phyloP scores from a whole-genome alignment of 37 sponge, comb jelly and placozoan species.

The Geodia barretti region DNA sequence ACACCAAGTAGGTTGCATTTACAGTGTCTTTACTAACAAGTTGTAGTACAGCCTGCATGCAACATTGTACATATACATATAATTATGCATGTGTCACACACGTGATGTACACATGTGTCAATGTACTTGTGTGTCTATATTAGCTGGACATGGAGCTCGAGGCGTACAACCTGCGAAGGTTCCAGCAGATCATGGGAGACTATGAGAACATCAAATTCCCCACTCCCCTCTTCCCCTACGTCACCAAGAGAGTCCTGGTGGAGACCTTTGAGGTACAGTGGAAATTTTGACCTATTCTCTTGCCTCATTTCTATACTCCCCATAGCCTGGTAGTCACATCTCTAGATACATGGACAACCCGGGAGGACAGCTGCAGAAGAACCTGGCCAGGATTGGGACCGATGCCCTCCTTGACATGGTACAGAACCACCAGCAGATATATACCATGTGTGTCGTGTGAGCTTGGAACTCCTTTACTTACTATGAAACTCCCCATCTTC shows the following conservation, averaged over 20 bases:
- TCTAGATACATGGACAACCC: conserved; percentile 42
- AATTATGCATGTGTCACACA: no score
- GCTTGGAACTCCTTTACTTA: no score
- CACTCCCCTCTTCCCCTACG: conserved; percentile 57
- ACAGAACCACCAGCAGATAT: no score
- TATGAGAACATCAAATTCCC: conserved; percentile 54
- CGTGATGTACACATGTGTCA: no score
- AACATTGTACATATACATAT: no score
- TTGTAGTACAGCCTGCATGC: no score
- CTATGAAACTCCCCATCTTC: no score
- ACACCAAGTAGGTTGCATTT: no score
- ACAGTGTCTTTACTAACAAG: no score
- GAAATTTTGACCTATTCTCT: background rate
- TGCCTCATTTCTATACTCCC: background rate
- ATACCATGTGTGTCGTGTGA: no score
- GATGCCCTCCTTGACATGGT: conserved; percentile 70
- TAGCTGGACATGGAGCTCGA: conserved; percentile 67
- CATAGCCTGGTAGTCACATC: conserved; percentile 45
- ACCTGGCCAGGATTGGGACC: conserved; percentile 53
- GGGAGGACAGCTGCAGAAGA: conserved; percentile 39
- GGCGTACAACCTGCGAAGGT: conserved; percentile 50
- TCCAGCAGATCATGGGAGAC: conserved; percentile 24
- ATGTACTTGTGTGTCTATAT: no score
- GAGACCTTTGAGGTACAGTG: conserved; percentile 75
- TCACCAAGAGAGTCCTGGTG: conserved; percentile 59